Base-by-base conservation (phyloP, 2,797 vertebrate genomes). In the Melanogrammus aeglefinus region DNA sequence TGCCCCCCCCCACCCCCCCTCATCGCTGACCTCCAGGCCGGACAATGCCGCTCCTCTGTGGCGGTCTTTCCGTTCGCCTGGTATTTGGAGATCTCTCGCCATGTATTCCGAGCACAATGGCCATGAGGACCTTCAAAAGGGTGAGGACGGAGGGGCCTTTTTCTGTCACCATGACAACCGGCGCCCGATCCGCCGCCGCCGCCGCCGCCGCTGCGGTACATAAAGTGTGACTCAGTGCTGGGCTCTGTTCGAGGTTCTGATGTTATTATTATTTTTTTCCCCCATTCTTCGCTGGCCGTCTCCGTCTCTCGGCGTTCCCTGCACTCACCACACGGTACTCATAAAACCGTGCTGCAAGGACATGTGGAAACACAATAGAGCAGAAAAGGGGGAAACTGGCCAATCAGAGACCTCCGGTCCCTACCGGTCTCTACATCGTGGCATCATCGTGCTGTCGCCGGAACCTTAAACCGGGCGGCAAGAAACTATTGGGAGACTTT, bases 321-420 rank as follows among this genome's bases (percentile, higher is more conserved):
- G 21, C 8, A 70, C n/a, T 0, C 38, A 80, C 79, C 72, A 47
- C 72, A 78, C 47, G 47, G 16, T 51, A 21, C 82, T 86, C 87
- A n/a, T 77, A 82, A 82, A 81, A 77, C 78, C 31, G 36, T 21
- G 63, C 39, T 84, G 41, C 81, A 86, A 71, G 87, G 88, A 85
- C 87, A 76, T 38, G 83, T 81, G 83, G 90, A 81, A 18, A 18
- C 13, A 21, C 41, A 47, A 47, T 3, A 47, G 13, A 47, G 6
- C 18, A 21, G 76, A 77, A 80, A 79, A 82, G 79, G 79, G 77
- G 81, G 84, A 73, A 75, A 77, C 72, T 0, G 63, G 44, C 77
- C 74, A 75, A 71, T 82, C 81, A 75, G 72, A 77, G 81, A 87
- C 82, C 31, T 39, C 9, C 39, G 38, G 6, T 87, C 83, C 83